Percentiles rank a stretch among this genome's conserved stretches.
Evolutionary conservation across 2,888 invertebrate genomes (phyloP).

Genomic region (Ecliptopera silaceata): DNA sequence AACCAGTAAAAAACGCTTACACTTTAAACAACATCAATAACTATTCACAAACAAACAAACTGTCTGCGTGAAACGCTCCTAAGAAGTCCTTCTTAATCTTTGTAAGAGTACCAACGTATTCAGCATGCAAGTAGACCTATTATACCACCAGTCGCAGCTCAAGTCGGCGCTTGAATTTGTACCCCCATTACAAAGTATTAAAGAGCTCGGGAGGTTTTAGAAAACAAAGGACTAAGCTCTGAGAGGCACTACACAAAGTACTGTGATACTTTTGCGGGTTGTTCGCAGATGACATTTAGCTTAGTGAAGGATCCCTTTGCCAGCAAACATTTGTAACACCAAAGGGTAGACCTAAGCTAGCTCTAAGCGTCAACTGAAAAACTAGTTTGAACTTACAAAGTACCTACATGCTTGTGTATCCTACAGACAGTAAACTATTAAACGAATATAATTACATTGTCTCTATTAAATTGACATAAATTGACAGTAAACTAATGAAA

Average conservation of each 20-base stretch:
- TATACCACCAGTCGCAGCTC: conserved; percentile 13
- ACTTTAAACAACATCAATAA: not conserved
- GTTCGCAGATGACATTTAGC: conserved; percentile 67
- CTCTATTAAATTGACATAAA: too few relatives aligned
- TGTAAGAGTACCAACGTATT: conserved; percentile 7
- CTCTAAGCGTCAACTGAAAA: too few relatives aligned
- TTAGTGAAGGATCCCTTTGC: conserved; percentile 56
- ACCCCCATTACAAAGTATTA: conserved; percentile 72
- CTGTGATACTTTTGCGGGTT: conserved; percentile 66
- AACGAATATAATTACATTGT: too few relatives aligned
- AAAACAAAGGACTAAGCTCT: conserved; percentile 75
- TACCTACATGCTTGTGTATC: too few relatives aligned
- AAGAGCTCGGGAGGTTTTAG: conserved; percentile 65
- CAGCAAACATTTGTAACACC: conserved; percentile 19
- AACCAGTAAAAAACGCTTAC: too few relatives aligned
- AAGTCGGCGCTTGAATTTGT: conserved; percentile 51
- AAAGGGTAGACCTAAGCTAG: conserved; percentile 2
- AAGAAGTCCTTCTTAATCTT: not conserved
- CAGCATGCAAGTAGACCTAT: conserved; percentile 16
- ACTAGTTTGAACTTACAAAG: too few relatives aligned
- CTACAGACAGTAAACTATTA: too few relatives aligned
- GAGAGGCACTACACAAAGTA: conserved; percentile 66
- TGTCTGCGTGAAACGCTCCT: not conserved
- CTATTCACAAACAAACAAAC: not conserved
- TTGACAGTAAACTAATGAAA: too few relatives aligned